A percentile compares a stretch with the other conserved stretches of the same genome.
phyloP scores from a whole-genome alignment of 1,140 invertebrate species.

The Lepidurus packardi region DNA sequence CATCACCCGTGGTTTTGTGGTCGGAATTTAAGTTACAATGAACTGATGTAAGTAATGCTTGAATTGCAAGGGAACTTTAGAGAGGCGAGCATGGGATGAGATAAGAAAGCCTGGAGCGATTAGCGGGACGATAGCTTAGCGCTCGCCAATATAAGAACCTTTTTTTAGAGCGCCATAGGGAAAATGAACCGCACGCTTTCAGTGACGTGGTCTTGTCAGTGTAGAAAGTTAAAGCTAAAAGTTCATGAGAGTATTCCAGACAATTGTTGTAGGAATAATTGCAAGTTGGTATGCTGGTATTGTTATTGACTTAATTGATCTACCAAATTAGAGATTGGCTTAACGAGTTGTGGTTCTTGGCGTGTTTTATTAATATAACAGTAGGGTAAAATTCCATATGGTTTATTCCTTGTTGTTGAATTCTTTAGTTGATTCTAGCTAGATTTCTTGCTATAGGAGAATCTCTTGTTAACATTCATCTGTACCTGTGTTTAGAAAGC shows the following conservation, averaged over 20 bases:
- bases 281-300: neutral
- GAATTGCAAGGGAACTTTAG: neutral
- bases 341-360: neutral
- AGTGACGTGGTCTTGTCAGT: slow-evolving; percentile 1
- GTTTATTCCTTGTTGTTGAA: neutral
- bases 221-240: neutral
- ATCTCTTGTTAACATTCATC: too few relatives aligned
- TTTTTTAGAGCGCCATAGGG: slow-evolving; percentile 43
- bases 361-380: neutral
- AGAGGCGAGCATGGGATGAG: neutral
- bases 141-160: neutral
- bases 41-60: neutral
- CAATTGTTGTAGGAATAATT: neutral
- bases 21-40: neutral
- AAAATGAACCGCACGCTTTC: slow-evolving; percentile 38
- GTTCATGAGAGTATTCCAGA: neutral
- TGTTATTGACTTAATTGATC: neutral
- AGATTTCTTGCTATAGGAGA: too few relatives aligned
- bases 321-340: too few relatives aligned
- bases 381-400: neutral
- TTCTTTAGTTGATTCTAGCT: too few relatives aligned
- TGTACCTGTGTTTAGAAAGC: too few relatives aligned
- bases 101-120: neutral
- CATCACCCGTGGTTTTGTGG: neutral
- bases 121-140: neutral